Evolutionary conservation across 2,113 vertebrate species (phyloP).

Genomic region (Rana temporaria): DNA sequence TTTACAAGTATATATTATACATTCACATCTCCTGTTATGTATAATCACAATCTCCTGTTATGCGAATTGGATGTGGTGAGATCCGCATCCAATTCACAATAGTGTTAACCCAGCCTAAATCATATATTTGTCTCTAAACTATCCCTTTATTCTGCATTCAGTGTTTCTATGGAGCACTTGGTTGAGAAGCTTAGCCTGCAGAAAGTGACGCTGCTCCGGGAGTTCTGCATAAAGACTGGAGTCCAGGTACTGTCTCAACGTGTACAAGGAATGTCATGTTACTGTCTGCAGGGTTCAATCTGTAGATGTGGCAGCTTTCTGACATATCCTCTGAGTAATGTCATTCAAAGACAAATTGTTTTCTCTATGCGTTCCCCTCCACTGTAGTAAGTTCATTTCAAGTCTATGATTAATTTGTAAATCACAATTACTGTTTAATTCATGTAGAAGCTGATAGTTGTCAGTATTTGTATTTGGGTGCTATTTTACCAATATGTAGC

Average conservation of each 20-base stretch:
- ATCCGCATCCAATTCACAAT: too few species aligned
- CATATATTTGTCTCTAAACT: background rate
- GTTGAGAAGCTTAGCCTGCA: conserved; percentile 77
- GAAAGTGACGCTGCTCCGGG: conserved; percentile 78
- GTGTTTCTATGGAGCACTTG: conserved; percentile 73
- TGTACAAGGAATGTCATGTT: conserved; percentile 10
- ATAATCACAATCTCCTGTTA: too few species aligned
- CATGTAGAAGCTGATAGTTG: too few species aligned
- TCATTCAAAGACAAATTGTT: background rate
- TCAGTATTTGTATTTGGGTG: too few species aligned
- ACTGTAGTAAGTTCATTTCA: too few species aligned
- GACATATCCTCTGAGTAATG: background rate
- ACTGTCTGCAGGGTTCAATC: conserved; percentile 22
- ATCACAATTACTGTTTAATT: too few species aligned
- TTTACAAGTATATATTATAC: too few species aligned
- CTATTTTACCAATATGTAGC: too few species aligned
- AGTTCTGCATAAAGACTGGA: conserved; percentile 81
- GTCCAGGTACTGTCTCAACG: conserved; percentile 73
- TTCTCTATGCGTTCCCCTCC: background rate
- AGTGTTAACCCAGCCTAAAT: too few species aligned
- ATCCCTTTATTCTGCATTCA: conserved; percentile 56
- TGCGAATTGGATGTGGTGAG: too few species aligned
- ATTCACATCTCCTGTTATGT: too few species aligned
- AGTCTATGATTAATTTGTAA: too few species aligned
- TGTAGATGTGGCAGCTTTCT: background rate